Percentiles rank a stretch among this genome's conserved stretches.
Evolutionary conservation across 92 coral and sea anemone genomes (phyloP).

Genomic region (Meandrina meandrites): DNA sequence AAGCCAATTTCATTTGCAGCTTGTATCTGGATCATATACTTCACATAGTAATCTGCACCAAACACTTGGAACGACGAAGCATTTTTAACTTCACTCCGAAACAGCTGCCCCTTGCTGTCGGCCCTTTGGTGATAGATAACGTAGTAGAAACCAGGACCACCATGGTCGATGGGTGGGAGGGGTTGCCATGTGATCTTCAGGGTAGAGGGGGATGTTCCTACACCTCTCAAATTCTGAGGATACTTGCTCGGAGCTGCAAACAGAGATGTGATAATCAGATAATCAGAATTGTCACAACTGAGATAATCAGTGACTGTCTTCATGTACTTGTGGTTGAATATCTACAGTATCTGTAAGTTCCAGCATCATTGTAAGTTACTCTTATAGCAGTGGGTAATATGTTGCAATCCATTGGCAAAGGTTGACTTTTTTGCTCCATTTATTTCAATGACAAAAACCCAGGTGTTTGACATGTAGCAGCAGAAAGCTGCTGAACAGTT

Average conservation of each 20-base stretch:
- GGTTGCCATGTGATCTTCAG: constrained; percentile 84
- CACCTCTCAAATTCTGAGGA: constrained; percentile 66
- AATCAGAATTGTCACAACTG: no score
- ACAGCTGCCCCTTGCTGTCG: constrained; percentile 52
- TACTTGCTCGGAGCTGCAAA: constrained; percentile 73
- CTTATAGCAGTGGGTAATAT: no score
- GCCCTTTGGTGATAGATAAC: constrained; percentile 79
- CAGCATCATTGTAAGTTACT: neutral
- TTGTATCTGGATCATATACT: constrained; percentile 84
- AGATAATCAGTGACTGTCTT: neutral
- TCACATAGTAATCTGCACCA: constrained; percentile 65
- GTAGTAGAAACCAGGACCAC: constrained; percentile 91
- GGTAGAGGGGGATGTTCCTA: constrained; percentile 70
- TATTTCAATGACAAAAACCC: no score
- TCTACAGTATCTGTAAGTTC: neutral
- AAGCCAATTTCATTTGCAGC: constrained; percentile 88
- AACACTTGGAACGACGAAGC: constrained; percentile 51
- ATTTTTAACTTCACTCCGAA: constrained; percentile 70
- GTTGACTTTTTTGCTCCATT: no score
- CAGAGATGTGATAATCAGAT: neutral
- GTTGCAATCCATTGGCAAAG: no score
- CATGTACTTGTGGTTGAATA: neutral
- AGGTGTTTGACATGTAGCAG: no score
- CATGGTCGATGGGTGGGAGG: constrained; percentile 70
- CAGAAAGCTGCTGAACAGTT: no score